phyloP scores from a whole-genome alignment of 2,888 invertebrate genomes.

The Pyrgus malvae region DNA sequence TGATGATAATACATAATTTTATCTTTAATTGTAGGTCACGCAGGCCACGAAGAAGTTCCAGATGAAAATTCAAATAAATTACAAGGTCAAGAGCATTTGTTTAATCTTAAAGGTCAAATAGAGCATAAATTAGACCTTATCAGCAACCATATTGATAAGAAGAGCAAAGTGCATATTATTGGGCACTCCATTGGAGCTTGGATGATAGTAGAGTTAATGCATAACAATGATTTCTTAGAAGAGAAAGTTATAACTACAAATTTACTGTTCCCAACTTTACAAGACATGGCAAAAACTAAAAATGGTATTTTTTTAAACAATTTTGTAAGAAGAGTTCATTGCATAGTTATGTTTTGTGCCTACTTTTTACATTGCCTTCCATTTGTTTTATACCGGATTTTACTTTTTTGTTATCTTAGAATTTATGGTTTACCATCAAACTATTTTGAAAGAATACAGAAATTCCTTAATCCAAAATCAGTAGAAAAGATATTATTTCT shows the following conservation, averaged over 20 bases:
- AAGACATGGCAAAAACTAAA: conserved; percentile 88
- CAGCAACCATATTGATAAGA: conserved; percentile 85
- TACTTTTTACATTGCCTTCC: conserved; percentile 78
- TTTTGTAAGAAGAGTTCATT: conserved; percentile 68
- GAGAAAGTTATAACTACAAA: conserved; percentile 83
- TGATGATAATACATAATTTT: no score
- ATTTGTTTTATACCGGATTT: conserved; percentile 60
- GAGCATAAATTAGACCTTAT: conserved; percentile 91
- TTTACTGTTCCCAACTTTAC: conserved; percentile 93
- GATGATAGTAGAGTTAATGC: conserved; percentile 88
- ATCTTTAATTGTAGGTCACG: conserved; percentile 88
- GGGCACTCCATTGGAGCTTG: conserved; percentile 96
- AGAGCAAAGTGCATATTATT: conserved; percentile 89
- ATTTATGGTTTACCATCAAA: conserved; percentile 72
- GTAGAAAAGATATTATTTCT: conserved; percentile 85
- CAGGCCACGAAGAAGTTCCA: conserved; percentile 82
- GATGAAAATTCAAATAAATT: conserved; percentile 71
- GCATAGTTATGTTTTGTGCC: conserved; percentile 59
- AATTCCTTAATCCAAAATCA: conserved; percentile 82
- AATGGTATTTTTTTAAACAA: conserved; percentile 88
- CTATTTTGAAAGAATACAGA: conserved; percentile 73
- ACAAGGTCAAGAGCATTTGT: conserved; percentile 82
- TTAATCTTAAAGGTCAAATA: conserved; percentile 89
- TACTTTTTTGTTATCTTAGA: conserved; percentile 81
- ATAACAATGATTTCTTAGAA: conserved; percentile 78